Percentiles rank a stretch among this genome's conserved stretches.
Conservation (phyloP, 2,888 invertebrate genomes). For the Polia nebulosa region DNA sequence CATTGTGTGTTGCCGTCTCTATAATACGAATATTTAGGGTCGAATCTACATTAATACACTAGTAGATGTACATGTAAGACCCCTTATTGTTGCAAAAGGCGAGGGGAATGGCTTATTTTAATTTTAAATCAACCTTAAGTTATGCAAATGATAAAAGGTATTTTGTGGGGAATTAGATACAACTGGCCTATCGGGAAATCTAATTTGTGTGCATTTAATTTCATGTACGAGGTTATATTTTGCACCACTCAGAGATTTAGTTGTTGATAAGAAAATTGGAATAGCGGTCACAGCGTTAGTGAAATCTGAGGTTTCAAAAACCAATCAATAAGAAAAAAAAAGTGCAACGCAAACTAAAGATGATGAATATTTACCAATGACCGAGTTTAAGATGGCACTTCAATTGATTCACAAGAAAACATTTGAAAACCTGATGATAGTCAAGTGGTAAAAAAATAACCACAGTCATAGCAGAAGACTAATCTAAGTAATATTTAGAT, state of each 20-base stretch:
- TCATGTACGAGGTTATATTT: slow-evolving; percentile 24
- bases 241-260: not conserved
- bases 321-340: not conserved
- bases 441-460: too few relatives aligned
- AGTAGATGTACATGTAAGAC: slow-evolving; percentile 65
- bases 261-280: not conserved
- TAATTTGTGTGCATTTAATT: slow-evolving; percentile 43
- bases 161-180: slow-evolving; percentile 56
- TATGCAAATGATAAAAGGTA: slow-evolving; percentile 71
- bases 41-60: slow-evolving; percentile 69
- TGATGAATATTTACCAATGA: too few relatives aligned
- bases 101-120: slow-evolving; percentile 72
- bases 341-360: too few relatives aligned
- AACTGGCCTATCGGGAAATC: slow-evolving; percentile 54
- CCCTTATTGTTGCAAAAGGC: slow-evolving; percentile 61
- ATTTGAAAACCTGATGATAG: too few relatives aligned
- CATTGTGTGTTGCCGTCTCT: slow-evolving; percentile 16
- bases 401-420: too few relatives aligned
- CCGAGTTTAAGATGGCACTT: too few relatives aligned
- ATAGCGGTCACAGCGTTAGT: not conserved
- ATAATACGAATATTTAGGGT: slow-evolving; percentile 55
- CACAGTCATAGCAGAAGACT: not conserved
- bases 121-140: slow-evolving; percentile 75
- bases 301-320: not conserved
- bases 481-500: not conserved